A percentile compares a stretch with the other conserved stretches of the same genome.
These are phyloP conservation scores for Acanthiza pusilla DNA, from an alignment of 2,797 vertebrate genomes.

Conservation along the genomic window DNA sequence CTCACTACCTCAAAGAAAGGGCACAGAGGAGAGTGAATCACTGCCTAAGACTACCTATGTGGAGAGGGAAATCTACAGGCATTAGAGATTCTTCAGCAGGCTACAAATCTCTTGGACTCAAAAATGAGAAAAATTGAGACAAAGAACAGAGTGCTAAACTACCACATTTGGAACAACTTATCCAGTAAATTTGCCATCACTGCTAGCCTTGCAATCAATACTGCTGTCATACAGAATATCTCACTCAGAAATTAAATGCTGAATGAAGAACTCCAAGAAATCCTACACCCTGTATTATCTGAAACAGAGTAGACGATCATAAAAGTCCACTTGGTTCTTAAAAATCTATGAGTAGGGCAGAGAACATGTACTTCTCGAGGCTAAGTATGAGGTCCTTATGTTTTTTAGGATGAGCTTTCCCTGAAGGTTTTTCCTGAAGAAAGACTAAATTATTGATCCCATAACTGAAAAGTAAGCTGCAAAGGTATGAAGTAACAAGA, in stretches of 20 bases:
- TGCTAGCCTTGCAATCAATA: slow-evolving; percentile 17
- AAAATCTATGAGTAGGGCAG: slow-evolving; percentile 7
- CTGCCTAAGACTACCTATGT: background rate
- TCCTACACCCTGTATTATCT: background rate
- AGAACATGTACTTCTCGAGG: background rate
- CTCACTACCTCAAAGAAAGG: background rate
- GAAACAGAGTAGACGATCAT: background rate
- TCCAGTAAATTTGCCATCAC: background rate
- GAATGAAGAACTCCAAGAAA: slow-evolving; percentile 3
- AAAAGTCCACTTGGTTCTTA: background rate
- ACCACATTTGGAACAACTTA: background rate
- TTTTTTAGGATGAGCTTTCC: background rate
- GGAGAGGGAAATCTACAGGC: background rate
- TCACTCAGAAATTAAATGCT: slow-evolving; percentile 9
- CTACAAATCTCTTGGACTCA: background rate
- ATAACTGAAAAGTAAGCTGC: background rate
- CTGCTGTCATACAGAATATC: background rate
- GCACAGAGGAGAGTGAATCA: background rate
- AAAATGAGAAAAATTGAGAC: background rate
- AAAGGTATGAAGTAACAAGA: background rate
- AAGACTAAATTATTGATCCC: background rate
- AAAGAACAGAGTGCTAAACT: background rate
- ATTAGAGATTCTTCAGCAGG: background rate
- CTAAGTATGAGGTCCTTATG: background rate
- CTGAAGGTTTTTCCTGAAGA: background rate